Conservation (phyloP, 2,113 vertebrate species). For the Microtus montanus region DNA sequence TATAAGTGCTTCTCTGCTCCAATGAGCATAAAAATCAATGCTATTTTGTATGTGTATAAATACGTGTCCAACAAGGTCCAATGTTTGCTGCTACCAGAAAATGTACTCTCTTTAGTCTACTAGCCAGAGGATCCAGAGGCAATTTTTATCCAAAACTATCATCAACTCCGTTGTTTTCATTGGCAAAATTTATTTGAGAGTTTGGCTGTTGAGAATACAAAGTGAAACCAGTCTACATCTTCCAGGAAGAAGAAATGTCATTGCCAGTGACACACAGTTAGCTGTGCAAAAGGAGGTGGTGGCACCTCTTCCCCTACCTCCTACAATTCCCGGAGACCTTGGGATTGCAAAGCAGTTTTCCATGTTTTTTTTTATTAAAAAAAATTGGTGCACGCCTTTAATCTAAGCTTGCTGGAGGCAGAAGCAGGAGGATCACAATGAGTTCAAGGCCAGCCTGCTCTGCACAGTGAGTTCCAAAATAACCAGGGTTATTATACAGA, state of each 20-base stretch:
- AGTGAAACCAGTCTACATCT: not conserved
- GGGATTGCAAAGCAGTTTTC: not conserved
- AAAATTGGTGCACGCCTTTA: not conserved
- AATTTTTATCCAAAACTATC: conserved; percentile 39
- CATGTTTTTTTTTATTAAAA: not conserved
- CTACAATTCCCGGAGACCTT: not conserved
- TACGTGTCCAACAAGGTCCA: not conserved
- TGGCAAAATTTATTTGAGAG: conserved; percentile 15
- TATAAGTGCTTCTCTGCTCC: not conserved
- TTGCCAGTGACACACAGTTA: not conserved
- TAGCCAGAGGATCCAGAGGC: conserved; percentile 40
- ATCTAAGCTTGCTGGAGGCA: not conserved
- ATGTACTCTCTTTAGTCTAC: conserved; percentile 3
- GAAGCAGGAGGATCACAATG: not conserved
- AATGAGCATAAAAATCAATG: not conserved
- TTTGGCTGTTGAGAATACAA: not conserved
- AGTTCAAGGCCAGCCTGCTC: not conserved
- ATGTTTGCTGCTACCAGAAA: not conserved
- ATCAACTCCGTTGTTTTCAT: conserved; percentile 39
- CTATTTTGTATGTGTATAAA: conserved; percentile 40
- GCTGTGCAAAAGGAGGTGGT: not conserved
- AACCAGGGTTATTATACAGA: not conserved
- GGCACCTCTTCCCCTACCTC: not conserved
- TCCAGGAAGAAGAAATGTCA: not conserved
- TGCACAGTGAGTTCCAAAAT: not conserved